phyloP scores from a whole-genome alignment of 2,888 invertebrate species.

The Sepioteuthis lessoniana region DNA sequence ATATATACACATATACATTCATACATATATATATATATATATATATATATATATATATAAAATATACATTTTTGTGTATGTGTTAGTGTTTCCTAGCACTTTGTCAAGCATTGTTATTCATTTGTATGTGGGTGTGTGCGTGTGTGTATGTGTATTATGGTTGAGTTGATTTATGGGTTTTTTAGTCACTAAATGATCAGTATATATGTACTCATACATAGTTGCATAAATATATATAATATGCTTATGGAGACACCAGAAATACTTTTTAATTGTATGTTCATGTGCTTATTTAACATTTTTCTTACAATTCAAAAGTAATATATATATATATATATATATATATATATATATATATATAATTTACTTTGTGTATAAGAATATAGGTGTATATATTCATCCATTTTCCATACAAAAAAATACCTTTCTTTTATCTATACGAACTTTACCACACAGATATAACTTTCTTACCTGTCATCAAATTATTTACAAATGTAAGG shows the following conservation, averaged over 20 bases:
- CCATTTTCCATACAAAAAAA: neutral
- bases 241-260: neutral
- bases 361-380: neutral
- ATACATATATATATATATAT: too few species aligned
- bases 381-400: neutral
- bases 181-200: neutral
- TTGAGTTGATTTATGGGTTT: neutral
- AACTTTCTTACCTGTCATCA: neutral
- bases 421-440: neutral
- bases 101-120: neutral
- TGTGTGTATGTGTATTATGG: neutral
- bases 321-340: neutral
- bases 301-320: too few species aligned
- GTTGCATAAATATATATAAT: neutral
- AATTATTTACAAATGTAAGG: neutral
- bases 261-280: neutral
- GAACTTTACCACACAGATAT: neutral
- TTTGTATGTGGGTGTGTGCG: neutral
- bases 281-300: neutral
- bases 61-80: neutral
- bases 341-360: neutral
- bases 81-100: neutral
- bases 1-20: too few species aligned
- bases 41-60: too few species aligned
- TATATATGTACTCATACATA: neutral